phyloP scores from a whole-genome alignment of 2,888 invertebrate species.

The Acanthosepion esculentum region DNA sequence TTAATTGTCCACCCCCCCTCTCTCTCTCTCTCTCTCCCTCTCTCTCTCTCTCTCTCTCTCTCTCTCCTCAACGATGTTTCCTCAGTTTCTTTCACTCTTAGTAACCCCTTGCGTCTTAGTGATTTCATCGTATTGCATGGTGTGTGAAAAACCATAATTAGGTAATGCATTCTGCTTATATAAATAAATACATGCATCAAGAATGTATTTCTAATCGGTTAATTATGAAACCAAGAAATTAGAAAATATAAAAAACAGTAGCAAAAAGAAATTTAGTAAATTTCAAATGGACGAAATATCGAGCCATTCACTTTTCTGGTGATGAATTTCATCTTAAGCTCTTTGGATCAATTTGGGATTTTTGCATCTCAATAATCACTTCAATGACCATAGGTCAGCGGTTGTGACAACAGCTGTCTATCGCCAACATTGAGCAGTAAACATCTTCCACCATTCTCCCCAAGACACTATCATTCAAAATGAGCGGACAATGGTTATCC shows the following conservation, averaged over 20 bases:
- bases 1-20: too few relatives aligned
- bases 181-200: too few relatives aligned
- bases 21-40: too few relatives aligned
- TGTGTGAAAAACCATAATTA: too few relatives aligned
- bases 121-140: too few relatives aligned
- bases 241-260: background rate
- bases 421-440: background rate
- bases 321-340: background rate
- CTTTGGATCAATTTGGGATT: background rate
- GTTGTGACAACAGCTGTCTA: background rate
- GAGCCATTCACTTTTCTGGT: background rate
- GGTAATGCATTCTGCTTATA: too few relatives aligned
- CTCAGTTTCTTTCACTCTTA: too few relatives aligned
- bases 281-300: background rate
- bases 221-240: background rate
- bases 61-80: too few relatives aligned
- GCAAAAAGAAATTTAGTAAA: background rate
- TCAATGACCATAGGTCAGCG: background rate
- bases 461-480: background rate
- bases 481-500: background rate
- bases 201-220: too few relatives aligned
- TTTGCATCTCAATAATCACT: background rate
- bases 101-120: too few relatives aligned
- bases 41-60: too few relatives aligned
- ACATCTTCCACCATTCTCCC: background rate